Conservation (phyloP, 2,113 vertebrate genomes). For the Lepisosteus osseus region DNA sequence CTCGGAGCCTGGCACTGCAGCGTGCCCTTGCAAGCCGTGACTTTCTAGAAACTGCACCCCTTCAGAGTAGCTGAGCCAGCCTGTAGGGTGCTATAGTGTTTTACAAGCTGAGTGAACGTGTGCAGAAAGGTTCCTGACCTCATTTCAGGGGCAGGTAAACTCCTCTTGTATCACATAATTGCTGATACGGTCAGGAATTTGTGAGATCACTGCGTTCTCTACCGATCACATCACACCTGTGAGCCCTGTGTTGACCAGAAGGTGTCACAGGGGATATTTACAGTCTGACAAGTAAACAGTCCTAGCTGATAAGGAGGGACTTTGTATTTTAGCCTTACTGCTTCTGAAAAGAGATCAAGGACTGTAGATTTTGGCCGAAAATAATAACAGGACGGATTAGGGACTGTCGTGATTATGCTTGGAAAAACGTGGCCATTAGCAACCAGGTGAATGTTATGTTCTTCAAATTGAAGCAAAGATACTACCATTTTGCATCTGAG, state of each 20-base stretch:
- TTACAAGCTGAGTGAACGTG: background rate
- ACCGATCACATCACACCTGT: constrained; percentile 45
- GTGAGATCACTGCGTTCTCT: constrained; percentile 37
- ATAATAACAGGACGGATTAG: too few species aligned
- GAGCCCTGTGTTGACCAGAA: constrained; percentile 43
- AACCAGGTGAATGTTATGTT: too few species aligned
- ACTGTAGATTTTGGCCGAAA: too few species aligned
- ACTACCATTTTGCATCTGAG: too few species aligned
- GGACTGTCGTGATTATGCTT: too few species aligned
- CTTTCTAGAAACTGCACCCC: background rate
- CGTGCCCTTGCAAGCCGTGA: too few species aligned
- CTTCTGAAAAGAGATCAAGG: background rate
- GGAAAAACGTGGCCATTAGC: too few species aligned
- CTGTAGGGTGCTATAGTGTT: background rate
- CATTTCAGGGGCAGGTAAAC: background rate
- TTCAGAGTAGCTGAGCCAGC: background rate
- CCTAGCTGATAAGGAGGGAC: constrained; percentile 35
- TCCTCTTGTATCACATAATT: background rate
- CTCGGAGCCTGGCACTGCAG: too few species aligned
- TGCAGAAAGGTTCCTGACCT: background rate
- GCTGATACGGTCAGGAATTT: constrained; percentile 33
- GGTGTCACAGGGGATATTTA: constrained; percentile 55
- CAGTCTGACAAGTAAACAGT: constrained; percentile 34
- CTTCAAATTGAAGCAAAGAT: too few species aligned
- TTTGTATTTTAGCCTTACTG: background rate